phyloP scores from a whole-genome alignment of 2,113 vertebrate species.

The Rhinoptilus africanus region DNA sequence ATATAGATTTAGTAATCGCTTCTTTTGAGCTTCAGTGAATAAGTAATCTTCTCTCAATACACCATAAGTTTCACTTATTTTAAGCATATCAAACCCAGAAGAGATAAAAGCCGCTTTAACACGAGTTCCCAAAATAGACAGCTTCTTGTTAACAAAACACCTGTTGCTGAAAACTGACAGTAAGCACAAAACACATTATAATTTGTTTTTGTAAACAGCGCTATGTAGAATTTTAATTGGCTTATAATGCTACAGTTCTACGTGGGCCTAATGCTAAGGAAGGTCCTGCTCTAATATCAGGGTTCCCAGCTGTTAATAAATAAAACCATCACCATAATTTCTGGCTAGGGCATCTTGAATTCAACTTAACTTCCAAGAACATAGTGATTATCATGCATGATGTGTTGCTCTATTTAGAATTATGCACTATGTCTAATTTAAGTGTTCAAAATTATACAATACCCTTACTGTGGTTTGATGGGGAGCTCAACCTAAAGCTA shows the following conservation, averaged over 20 bases:
- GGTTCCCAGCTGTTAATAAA: slow-evolving; percentile 25
- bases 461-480: slow-evolving; percentile 36
- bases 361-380: slow-evolving; percentile 17
- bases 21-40: slow-evolving; percentile 50
- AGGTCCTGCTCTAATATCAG: slow-evolving; percentile 1
- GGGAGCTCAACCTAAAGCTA: slow-evolving; percentile 45
- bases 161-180: slow-evolving; percentile 58
- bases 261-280: not conserved
- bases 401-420: slow-evolving; percentile 34
- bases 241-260: slow-evolving; percentile 14
- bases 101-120: slow-evolving; percentile 52
- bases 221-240: slow-evolving; percentile 54
- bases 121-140: slow-evolving; percentile 51
- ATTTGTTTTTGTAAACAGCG: slow-evolving; percentile 62
- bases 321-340: not conserved
- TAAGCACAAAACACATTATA: slow-evolving; percentile 54
- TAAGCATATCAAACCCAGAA: slow-evolving; percentile 54
- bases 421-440: slow-evolving; percentile 46
- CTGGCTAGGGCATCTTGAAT: slow-evolving; percentile 11
- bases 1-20: slow-evolving; percentile 9
- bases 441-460: slow-evolving; percentile 62
- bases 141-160: slow-evolving; percentile 63
- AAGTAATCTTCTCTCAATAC: slow-evolving; percentile 44
- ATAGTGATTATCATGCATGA: slow-evolving; percentile 22
- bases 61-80: slow-evolving; percentile 61